Base-by-base conservation (phyloP, 2,113 vertebrate species). In the Psilopogon haemacephalus region DNA sequence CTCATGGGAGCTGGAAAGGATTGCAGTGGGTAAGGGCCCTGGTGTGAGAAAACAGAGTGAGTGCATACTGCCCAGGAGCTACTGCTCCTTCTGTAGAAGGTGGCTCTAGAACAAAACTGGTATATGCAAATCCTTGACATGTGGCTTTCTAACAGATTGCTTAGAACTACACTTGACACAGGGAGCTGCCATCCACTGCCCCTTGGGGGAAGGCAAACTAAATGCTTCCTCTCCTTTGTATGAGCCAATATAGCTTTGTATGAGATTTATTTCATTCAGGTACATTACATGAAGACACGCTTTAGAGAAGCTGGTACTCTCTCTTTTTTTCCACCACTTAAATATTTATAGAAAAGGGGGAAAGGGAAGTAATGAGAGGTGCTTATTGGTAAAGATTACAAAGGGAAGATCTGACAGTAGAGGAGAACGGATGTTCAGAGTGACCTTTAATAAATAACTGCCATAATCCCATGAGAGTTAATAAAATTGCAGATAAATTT, bases 401-500 rank as follows among this genome's bases (percentile, higher is more conserved):
- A 48, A 75, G 13, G 60, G 33, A 79, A 78, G 44, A 65, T 78
- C 69, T 50, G 69, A 64, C 5, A 80, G 40, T 5, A 48, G 18
- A 26, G 52, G 23, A 80, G 46, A 89, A 59, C 0, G 0, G 72
- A 78, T 35, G 32, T 77, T 56, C 37, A 48, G 73, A 44, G 20
- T 20, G 38, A 81, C 50, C 38, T 86, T 33, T 74, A 52, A 67
- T 72, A 87, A 94, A 32, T 28, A 90, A 86, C 38, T 60, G 38
- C 80, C 48, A n/a, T 0, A 7, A 64, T 81, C 86, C 48, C 86
- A 74, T 65, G 37, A 0, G 11, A 92, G 20, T 74, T 81, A 77
- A 94, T 84, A 63, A 91, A 93, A 90, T 35, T 62, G 69, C 73
- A 83, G 63, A 38, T 44, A 59, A 55, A 85, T 91, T 89, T 70